A percentile compares a stretch with the other conserved stretches of the same genome.
These are phyloP conservation scores for Iguana delicatissima DNA, from an alignment of 2,797 vertebrate species.

Conservation along the genomic window DNA sequence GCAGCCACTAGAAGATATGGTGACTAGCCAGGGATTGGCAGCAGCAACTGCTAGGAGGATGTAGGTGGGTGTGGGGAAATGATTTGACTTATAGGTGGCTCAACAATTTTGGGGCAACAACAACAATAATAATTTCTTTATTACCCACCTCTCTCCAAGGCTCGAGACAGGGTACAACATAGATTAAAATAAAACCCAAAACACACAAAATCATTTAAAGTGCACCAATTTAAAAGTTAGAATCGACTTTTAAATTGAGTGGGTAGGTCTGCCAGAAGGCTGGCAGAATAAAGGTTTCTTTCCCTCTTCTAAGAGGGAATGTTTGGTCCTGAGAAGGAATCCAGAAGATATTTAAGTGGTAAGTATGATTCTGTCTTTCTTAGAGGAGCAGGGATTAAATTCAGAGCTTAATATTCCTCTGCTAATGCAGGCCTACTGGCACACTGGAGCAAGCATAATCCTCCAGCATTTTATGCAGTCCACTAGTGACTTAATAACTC, in stretches of 20 bases:
- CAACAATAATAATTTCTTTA: too few species aligned
- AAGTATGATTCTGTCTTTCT: slow-evolving; percentile 27
- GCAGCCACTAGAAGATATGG: fast-evolving
- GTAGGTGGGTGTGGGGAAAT: not conserved
- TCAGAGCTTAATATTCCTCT: slow-evolving; percentile 4
- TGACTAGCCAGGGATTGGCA: too few species aligned
- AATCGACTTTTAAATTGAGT: too few species aligned
- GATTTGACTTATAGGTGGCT: slow-evolving; percentile 42
- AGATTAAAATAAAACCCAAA: too few species aligned
- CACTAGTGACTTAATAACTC: not conserved
- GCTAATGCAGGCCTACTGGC: too few species aligned
- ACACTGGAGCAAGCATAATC: too few species aligned
- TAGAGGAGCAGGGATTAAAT: slow-evolving; percentile 3
- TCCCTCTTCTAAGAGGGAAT: slow-evolving; percentile 22
- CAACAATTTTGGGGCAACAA: slow-evolving; percentile 26
- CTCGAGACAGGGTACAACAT: too few species aligned
- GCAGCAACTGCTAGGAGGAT: not conserved
- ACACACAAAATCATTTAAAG: too few species aligned
- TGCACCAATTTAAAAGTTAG: too few species aligned
- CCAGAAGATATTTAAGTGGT: not conserved
- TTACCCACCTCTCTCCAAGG: too few species aligned
- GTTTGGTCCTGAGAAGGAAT: slow-evolving; percentile 47
- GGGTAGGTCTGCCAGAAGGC: too few species aligned
- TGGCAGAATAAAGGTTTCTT: slow-evolving; percentile 24
- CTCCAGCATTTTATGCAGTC: not conserved